Base-by-base conservation (phyloP, 2,797 vertebrate species). In the Aplochiton taeniatus region DNA sequence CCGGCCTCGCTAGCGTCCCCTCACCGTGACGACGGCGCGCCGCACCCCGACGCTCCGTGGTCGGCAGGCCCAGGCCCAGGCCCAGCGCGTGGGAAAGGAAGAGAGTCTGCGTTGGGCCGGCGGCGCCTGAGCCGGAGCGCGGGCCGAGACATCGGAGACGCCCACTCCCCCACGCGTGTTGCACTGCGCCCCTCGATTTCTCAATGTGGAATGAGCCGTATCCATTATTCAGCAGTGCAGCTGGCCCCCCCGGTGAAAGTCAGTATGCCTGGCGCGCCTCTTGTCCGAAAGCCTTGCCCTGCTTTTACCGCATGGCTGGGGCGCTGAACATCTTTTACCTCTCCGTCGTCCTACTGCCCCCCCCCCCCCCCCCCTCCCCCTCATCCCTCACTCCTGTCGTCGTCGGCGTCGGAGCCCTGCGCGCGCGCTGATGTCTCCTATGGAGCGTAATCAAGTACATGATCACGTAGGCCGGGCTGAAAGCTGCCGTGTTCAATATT, bases 151-250 rank as follows among this genome's bases (percentile, higher is more conserved):
- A n/a, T n/a, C n/a, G 7, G 49, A 9, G 49, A 17, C 42, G 16
- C 11, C 41, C 18, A 55, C 53, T 70, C 62, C 59, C n/a, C n/a
- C n/a, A n/a, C 74, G 56, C 65, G 60, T 70, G 65, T 74, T 83
- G 80, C 80, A 73, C 65, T 76, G 73, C 77, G 66, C 81, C 81
- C 71, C 79, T 78, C 65, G 67, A 69, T 79, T 72, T 61, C 67
- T 79, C 53, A 46, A 73, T 83, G 79, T 69, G 71, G 79, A 87
- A 81, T 71, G 69, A 72, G 66, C 61, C 59, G 82, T 31, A 31
- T 89, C 75, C 78, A 84, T 88, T 85, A 89, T 90, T 87, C 80
- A 86, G 52, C 75, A 75, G 69, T 65, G 73, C 76, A 74, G 76
- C 85, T 87, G 87, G 77, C 75, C 67, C 70, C 63, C 65, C 84